A percentile compares a stretch with the other conserved stretches of the same genome.
These are phyloP conservation scores for Steatocranus sp. DNA, from an alignment of 2,797 vertebrate species.

Conservation along the genomic window DNA sequence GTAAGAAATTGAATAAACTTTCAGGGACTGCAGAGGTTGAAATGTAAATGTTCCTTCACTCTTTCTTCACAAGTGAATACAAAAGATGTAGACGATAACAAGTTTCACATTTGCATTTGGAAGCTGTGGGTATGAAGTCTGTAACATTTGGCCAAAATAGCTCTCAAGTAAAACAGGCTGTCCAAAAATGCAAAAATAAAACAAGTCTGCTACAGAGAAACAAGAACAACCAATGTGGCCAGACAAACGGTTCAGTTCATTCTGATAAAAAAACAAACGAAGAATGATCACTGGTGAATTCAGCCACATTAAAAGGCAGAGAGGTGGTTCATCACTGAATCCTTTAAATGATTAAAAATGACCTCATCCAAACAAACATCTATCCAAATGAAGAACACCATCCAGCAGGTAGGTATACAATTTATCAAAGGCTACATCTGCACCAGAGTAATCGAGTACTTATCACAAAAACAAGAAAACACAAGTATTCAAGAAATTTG, in stretches of 20 bases:
- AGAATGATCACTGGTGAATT: neutral
- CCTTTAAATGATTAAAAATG: neutral
- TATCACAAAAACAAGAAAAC: neutral
- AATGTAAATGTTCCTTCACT: neutral
- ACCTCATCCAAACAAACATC: neutral
- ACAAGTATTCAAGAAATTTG: neutral
- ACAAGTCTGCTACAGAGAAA: neutral
- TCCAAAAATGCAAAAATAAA: neutral
- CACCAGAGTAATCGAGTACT: neutral
- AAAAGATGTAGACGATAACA: neutral
- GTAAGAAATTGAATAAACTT: neutral
- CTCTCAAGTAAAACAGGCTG: neutral
- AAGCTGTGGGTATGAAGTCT: neutral
- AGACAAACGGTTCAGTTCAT: neutral
- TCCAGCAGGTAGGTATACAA: neutral
- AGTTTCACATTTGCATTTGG: neutral
- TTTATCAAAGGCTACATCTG: neutral
- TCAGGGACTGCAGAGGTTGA: neutral
- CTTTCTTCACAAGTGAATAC: neutral
- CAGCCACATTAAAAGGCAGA: neutral
- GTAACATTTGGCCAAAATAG: neutral
- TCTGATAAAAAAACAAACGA: neutral
- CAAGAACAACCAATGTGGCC: neutral
- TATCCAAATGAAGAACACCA: neutral
- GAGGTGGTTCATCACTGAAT: neutral